Evolutionary conservation across 2,888 invertebrate species (phyloP).

Genomic region (Punctoribates punctum): DNA sequence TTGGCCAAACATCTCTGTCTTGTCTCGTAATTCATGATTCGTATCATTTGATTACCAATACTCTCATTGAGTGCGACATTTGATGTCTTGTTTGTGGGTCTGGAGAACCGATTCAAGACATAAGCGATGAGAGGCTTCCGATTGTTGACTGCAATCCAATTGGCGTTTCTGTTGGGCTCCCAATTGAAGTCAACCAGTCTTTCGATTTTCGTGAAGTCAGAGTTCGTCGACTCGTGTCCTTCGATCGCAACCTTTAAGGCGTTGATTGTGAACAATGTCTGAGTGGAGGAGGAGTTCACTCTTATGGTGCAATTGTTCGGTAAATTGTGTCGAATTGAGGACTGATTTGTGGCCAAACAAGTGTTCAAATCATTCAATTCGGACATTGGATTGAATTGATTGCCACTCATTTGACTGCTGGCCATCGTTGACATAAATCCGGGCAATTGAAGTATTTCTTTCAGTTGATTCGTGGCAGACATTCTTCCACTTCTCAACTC

Average conservation of each 20-base stretch:
- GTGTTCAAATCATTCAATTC: slow-evolving; percentile 24
- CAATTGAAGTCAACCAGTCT: slow-evolving; percentile 37
- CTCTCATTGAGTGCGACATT: neutral
- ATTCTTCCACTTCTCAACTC: neutral
- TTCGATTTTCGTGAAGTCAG: slow-evolving; percentile 38
- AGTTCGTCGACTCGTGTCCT: slow-evolving; percentile 35
- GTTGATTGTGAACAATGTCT: neutral
- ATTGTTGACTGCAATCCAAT: slow-evolving; percentile 37
- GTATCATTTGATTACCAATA: slow-evolving; percentile 33
- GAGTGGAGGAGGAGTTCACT: neutral
- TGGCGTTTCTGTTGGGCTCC: slow-evolving; percentile 10
- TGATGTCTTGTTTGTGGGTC: neutral
- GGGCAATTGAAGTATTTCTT: slow-evolving; percentile 12
- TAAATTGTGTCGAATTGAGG: neutral
- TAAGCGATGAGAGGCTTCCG: slow-evolving; percentile 39
- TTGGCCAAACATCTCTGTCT: slow-evolving; percentile 20
- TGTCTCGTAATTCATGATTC: slow-evolving; percentile 37
- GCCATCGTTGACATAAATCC: neutral
- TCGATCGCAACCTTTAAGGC: neutral
- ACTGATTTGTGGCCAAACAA: neutral
- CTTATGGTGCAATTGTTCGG: slow-evolving; percentile 25
- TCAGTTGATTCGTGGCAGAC: slow-evolving; percentile 18
- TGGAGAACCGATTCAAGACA: neutral
- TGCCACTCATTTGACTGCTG: neutral
- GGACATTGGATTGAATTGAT: neutral